Percentiles rank a stretch among this genome's conserved stretches.
Evolutionary conservation across 2,888 invertebrate species (phyloP).

Genomic region (Elysia crispata): DNA sequence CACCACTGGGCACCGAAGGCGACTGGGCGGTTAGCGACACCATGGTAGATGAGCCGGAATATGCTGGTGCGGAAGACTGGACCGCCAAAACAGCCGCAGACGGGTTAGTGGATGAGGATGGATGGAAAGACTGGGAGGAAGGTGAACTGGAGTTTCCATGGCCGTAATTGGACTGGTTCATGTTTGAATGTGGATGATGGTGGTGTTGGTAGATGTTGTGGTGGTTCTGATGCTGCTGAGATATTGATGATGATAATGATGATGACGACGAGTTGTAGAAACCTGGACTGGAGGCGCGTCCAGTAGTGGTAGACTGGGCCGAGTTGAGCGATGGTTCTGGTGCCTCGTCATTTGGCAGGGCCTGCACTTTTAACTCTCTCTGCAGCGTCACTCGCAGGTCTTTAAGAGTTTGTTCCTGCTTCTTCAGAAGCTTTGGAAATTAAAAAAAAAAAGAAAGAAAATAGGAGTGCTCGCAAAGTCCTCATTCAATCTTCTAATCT

Average conservation of each 20-base stretch:
- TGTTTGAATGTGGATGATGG: not conserved
- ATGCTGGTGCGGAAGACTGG: slow-evolving; percentile 5
- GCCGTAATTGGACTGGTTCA: slow-evolving; percentile 1
- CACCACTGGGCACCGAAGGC: slow-evolving; percentile 37
- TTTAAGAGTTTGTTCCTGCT: slow-evolving; percentile 89
- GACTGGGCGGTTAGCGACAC: slow-evolving; percentile 22
- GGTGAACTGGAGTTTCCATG: not conserved
- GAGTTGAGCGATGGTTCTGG: slow-evolving; percentile 49
- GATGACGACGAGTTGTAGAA: not conserved
- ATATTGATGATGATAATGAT: not conserved
- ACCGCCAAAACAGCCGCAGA: slow-evolving; percentile 27
- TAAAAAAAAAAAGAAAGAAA: too few relatives aligned
- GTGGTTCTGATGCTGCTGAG: not conserved
- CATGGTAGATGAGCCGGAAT: not conserved
- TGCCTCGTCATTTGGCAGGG: slow-evolving; percentile 77
- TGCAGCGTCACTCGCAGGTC: slow-evolving; percentile 95
- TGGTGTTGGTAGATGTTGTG: slow-evolving; percentile 14
- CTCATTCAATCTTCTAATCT: too few relatives aligned
- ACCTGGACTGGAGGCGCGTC: not conserved
- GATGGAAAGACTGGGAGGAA: not conserved
- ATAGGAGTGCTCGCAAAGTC: too few relatives aligned
- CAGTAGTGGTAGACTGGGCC: slow-evolving; percentile 36
- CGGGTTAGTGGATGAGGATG: not conserved
- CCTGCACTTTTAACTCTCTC: slow-evolving; percentile 84
- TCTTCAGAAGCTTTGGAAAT: slow-evolving; percentile 81